Percentiles rank a stretch among this genome's conserved stretches.
Evolutionary conservation across 2,888 invertebrate genomes (phyloP).

Genomic region (Steromphala cineraria): DNA sequence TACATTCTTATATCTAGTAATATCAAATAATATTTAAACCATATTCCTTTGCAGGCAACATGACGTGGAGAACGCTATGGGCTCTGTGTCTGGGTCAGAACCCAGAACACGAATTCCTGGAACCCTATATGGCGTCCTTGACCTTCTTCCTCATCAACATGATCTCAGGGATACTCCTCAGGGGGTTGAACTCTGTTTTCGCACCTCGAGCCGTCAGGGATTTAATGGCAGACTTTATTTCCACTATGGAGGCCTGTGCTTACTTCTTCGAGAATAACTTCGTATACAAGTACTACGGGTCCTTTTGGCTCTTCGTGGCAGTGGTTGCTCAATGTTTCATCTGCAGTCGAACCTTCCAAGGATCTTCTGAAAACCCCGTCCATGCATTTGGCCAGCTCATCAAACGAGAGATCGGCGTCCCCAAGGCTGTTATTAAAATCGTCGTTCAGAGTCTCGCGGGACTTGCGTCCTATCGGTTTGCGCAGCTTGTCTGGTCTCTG

Average conservation of each 20-base stretch:
- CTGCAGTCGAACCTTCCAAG: conserved; percentile 61
- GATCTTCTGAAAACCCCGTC: conserved; percentile 66
- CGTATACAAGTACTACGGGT: conserved; percentile 64
- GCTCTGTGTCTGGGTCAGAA: conserved; percentile 33
- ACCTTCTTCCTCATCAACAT: conserved; percentile 60
- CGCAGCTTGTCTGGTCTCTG: conserved; percentile 62
- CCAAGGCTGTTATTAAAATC: conserved; percentile 50
- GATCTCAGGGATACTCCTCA: conserved; percentile 50
- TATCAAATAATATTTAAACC: no score
- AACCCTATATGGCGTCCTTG: conserved; percentile 60
- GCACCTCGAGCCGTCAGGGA: conserved; percentile 45
- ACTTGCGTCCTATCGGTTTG: conserved; percentile 63
- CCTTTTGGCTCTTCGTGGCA: conserved; percentile 56
- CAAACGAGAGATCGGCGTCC: conserved; percentile 39
- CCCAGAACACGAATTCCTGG: conserved; percentile 53
- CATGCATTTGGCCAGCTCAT: conserved; percentile 57
- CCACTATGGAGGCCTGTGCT: conserved; percentile 67
- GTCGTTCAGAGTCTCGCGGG: conserved; percentile 58
- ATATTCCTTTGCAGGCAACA: conserved; percentile 1
- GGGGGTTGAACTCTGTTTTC: conserved; percentile 46
- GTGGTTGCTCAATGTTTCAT: conserved; percentile 61
- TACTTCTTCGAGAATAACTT: conserved; percentile 70
- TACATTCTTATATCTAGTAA: no score
- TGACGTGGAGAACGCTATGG: conserved; percentile 48
- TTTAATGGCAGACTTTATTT: conserved; percentile 58